These are phyloP conservation scores for Callopanchax toddi DNA, from an alignment of 2,113 vertebrate species.

Conservation along the genomic window DNA sequence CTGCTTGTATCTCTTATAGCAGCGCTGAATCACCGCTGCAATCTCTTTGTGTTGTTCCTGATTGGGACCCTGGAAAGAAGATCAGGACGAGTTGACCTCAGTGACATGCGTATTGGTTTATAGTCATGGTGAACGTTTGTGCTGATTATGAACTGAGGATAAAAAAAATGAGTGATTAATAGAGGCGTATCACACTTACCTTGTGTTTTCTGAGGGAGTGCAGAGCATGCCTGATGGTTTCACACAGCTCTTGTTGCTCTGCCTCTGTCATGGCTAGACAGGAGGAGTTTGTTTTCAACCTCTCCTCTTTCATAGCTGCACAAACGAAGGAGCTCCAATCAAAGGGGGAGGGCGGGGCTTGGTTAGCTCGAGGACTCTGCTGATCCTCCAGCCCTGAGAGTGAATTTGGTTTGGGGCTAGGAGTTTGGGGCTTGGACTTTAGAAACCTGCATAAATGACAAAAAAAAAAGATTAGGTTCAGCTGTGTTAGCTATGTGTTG, in stretches of 20 bases:
- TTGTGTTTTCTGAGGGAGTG: constrained; percentile 96
- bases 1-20: constrained; percentile 98
- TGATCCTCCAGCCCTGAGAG: constrained; percentile 74
- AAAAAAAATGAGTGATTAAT: not conserved
- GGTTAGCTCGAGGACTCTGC: constrained; percentile 87
- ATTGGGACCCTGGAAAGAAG: constrained; percentile 85
- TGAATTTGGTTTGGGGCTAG: constrained; percentile 82
- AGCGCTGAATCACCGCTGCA: constrained; percentile 94
- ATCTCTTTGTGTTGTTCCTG: constrained; percentile 95
- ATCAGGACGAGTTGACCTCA: constrained; percentile 9
- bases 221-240: constrained; percentile 93
- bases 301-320: constrained; percentile 90
- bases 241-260: constrained; percentile 93
- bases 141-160: constrained; percentile 6
- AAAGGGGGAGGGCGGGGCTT: constrained; percentile 84
- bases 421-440: constrained; percentile 82
- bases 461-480: not conserved
- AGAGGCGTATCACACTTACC: constrained; percentile 79
- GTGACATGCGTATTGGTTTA: not conserved
- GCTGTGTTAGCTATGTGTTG: not conserved
- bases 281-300: constrained; percentile 86
- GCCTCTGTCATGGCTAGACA: constrained; percentile 94
- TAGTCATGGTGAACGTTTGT: constrained; percentile 2
- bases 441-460: constrained; percentile 81
- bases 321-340: constrained; percentile 95